Evolutionary conservation across 53 echinoderm and acorn worm genomes (phyloP).

Genomic region (Actinopyga echinites): DNA sequence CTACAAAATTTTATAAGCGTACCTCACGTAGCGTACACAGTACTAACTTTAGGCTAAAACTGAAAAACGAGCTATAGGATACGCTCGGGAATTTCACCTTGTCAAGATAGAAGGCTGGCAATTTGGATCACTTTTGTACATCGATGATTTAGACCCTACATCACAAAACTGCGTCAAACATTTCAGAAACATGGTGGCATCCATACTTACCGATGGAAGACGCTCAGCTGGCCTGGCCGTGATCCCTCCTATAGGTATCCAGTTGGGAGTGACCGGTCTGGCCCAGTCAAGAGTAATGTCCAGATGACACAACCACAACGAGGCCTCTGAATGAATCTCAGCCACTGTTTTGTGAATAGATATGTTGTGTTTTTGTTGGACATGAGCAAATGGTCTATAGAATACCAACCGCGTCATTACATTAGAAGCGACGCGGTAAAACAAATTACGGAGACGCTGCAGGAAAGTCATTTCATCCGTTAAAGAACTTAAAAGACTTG

Average conservation of each 20-base stretch:
- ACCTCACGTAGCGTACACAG: no score
- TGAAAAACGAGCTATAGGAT: no score
- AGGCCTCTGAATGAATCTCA: background rate
- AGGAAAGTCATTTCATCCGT: conserved; percentile 6
- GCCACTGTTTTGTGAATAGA: background rate
- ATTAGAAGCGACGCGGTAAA: background rate
- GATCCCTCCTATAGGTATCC: conserved; percentile 18
- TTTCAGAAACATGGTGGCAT: no score
- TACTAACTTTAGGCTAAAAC: no score
- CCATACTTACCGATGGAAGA: background rate
- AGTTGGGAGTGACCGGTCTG: conserved; percentile 13
- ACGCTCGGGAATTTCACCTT: no score
- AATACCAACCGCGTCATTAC: background rate
- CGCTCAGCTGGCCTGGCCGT: background rate
- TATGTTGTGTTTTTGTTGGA: background rate
- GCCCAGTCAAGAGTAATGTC: conserved; percentile 12
- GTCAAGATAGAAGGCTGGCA: no score
- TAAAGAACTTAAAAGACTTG: background rate
- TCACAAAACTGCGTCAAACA: no score
- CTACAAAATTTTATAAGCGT: no score
- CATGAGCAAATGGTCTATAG: background rate
- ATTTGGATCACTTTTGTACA: no score
- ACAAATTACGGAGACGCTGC: background rate
- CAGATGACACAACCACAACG: background rate
- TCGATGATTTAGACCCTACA: no score